Conservation (phyloP, 2,888 invertebrate species). For the Tetragonisca angustula region DNA sequence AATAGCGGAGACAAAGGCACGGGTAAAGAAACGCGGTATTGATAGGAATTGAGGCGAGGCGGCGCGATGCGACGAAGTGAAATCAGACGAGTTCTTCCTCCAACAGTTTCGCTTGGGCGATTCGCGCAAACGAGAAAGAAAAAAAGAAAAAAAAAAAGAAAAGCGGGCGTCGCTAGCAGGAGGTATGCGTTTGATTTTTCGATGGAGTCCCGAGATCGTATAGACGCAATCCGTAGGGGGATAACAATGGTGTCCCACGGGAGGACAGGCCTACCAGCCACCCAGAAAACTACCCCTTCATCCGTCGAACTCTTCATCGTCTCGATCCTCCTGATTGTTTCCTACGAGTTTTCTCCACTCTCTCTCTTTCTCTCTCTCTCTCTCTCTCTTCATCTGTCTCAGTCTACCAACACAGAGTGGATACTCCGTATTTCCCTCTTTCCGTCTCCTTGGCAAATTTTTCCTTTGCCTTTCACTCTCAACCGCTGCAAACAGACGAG, state of each 20-base stretch:
- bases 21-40: constrained; percentile 6
- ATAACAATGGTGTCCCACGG: constrained; percentile 82
- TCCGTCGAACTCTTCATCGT: constrained; percentile 66
- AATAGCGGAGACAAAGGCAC: not conserved
- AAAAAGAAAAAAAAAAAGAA: not conserved
- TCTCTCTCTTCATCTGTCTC: constrained; percentile 46
- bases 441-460: constrained; percentile 50
- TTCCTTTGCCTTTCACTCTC: constrained; percentile 50
- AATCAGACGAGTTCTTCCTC: constrained; percentile 41
- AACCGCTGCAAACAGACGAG: constrained; percentile 82
- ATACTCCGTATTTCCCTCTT: constrained; percentile 61
- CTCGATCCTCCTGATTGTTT: constrained; percentile 81
- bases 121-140: constrained; percentile 40
- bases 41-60: constrained; percentile 8
- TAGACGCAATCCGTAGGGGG: constrained; percentile 79
- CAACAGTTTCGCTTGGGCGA: constrained; percentile 50
- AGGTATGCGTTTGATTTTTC: constrained; percentile 82
- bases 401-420: constrained; percentile 28
- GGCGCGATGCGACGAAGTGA: constrained; percentile 18
- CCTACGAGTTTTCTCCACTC: constrained; percentile 77
- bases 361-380: constrained; percentile 64
- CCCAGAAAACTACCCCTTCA: constrained; percentile 70
- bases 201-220: constrained; percentile 74
- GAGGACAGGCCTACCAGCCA: constrained; percentile 79
- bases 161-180: constrained; percentile 65